Evolutionary conservation across 2,888 invertebrate genomes (phyloP).

Genomic region (Gastracanthus pulcherrimus): DNA sequence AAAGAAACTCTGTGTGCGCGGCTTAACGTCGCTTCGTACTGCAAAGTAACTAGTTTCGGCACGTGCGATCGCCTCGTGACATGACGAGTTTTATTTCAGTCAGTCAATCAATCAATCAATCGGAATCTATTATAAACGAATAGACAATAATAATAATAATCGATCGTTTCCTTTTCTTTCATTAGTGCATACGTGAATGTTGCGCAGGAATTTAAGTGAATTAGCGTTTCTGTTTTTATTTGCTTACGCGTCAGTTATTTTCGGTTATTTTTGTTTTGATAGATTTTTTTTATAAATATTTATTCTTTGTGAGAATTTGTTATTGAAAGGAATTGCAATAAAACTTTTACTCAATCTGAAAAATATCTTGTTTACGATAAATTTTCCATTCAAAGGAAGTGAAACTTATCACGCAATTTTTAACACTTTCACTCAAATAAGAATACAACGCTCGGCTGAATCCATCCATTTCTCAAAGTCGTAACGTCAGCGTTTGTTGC

Average conservation of each 20-base stretch:
- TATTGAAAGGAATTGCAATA: too few relatives aligned
- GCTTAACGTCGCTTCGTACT: neutral
- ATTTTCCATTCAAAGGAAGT: neutral
- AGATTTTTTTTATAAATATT: too few relatives aligned
- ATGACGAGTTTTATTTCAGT: neutral
- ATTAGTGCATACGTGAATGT: too few relatives aligned
- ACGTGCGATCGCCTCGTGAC: neutral
- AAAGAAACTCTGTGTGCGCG: neutral
- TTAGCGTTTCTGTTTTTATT: neutral
- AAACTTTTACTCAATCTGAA: too few relatives aligned
- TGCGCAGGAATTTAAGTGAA: neutral
- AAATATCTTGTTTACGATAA: neutral
- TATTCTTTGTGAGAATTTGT: too few relatives aligned
- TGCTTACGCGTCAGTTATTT: neutral
- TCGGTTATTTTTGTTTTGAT: too few relatives aligned
- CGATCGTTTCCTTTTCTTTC: neutral
- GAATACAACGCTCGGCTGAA: slow-evolving; percentile 28
- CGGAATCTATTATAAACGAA: neutral
- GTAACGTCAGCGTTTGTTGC: slow-evolving; percentile 3
- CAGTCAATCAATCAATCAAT: neutral
- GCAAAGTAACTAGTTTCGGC: neutral
- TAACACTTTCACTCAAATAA: slow-evolving; percentile 19
- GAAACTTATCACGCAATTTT: neutral
- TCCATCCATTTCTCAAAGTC: slow-evolving; percentile 11
- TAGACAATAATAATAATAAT: neutral